Evolutionary conservation across 2,113 vertebrate genomes (phyloP), one percentile per base, ranked within the genome.

Genomic region (Lepus timidus): DNA sequence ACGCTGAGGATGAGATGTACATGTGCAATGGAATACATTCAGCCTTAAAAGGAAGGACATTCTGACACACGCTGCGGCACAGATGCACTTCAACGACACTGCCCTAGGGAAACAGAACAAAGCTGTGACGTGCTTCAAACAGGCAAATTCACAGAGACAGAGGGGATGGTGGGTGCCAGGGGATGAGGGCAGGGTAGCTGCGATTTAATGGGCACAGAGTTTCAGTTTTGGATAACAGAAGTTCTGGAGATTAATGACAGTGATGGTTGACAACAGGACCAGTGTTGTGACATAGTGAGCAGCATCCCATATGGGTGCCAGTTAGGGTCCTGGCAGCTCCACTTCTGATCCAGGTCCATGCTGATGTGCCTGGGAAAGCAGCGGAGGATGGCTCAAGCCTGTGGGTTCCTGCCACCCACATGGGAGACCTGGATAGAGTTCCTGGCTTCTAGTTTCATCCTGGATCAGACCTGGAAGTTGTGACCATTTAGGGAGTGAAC

Each of bases 141-240:
- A 6, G 1, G n/a, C 58, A 79, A 65, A 33, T 73, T 7, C 16
- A 74, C 17, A 39, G 20, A 61, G 13, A 73, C 14, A 65, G 31
- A 52, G 65, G 67, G 12, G 25, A 0, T 17, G 65, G 3, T 20
- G 19, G 33, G 27, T 71, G 1, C 6, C 25, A 78, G 17, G 33
- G 7, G 8, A 0, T 25, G 17, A 4, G 16, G 31, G 8, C 31
- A 19, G 36, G 7, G 27, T 3, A 52, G 4, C 11, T 36, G 31
- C 0, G 31, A 0, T 71, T 64, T 78, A 29, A 31, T 36, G 27
- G 39, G 10, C 22, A 67, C 0, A 52, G 16, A 71, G 25, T 58
- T 58, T 71, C 7, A 70, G 0, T 44, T 62, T 31, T 13, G n/a
- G 23, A 83, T 44, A 2, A 58, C 16, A 31, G 23, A 23, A 51